Percentiles rank a stretch among this genome's conserved stretches.
Evolutionary conservation across 2,888 invertebrate genomes (phyloP).

Genomic region (Meliscaeva auricollis): DNA sequence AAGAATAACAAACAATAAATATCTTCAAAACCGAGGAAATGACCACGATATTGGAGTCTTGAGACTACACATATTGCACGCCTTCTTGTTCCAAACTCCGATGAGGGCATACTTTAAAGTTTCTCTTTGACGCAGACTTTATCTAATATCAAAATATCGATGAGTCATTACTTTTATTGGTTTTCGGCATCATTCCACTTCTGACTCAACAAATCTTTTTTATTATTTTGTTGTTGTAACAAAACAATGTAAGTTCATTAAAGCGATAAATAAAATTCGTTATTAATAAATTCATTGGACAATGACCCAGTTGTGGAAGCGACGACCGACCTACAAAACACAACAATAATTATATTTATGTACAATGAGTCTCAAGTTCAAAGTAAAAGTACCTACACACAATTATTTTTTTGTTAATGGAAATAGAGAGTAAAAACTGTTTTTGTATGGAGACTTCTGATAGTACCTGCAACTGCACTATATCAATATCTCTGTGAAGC

Average conservation of each 20-base stretch:
- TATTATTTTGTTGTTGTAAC: background rate
- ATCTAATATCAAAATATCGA: constrained; percentile 28
- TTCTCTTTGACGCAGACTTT: constrained; percentile 28
- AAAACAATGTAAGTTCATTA: constrained; percentile 35
- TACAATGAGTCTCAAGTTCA: constrained; percentile 65
- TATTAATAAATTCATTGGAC: constrained; percentile 28
- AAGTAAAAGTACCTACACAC: constrained; percentile 53
- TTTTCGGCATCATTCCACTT: background rate
- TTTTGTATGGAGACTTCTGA: background rate
- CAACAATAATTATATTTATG: background rate
- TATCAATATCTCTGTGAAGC: constrained; percentile 7
- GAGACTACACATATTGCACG: background rate
- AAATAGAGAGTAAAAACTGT: constrained; percentile 1
- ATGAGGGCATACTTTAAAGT: constrained; percentile 26
- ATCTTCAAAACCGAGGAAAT: background rate
- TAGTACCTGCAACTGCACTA: constrained; percentile 2
- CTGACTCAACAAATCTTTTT: constrained; percentile 10
- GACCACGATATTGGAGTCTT: background rate
- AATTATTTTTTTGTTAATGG: constrained; percentile 5
- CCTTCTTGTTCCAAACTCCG: background rate
- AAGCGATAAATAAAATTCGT: constrained; percentile 4
- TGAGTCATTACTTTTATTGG: constrained; percentile 42
- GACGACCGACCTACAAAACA: constrained; percentile 16
- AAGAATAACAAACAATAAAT: background rate
- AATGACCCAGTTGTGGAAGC: constrained; percentile 58